A percentile compares a stretch with the other conserved stretches of the same genome.
Evolutionary conservation across 2,888 invertebrate species (phyloP).

Genomic region (Biston stratarius): DNA sequence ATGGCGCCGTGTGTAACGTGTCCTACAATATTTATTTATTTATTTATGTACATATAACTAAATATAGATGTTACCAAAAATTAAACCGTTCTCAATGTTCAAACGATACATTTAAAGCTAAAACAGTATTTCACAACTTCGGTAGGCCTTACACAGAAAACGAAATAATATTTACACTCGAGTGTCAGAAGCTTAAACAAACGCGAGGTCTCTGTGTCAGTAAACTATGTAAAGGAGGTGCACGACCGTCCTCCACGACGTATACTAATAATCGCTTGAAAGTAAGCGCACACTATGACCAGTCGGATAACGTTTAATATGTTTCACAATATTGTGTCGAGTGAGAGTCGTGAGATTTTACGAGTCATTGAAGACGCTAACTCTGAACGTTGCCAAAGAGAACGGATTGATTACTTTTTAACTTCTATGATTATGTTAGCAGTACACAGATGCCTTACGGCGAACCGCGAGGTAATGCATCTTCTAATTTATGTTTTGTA

Average conservation of each 20-base stretch:
- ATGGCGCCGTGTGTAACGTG: too few species aligned
- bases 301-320: constrained; percentile 58
- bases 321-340: constrained; percentile 73
- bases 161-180: constrained; percentile 27
- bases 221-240: constrained; percentile 35
- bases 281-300: constrained; percentile 59
- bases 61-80: too few species aligned
- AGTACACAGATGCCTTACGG: constrained; percentile 70
- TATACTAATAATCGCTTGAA: constrained; percentile 52
- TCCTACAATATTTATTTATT: too few species aligned
- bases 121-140: constrained; percentile 17
- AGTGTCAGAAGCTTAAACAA: constrained; percentile 27
- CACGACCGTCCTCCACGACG: constrained; percentile 33
- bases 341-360: constrained; percentile 77
- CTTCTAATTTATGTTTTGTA: constrained; percentile 69
- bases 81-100: background rate
- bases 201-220: constrained; percentile 35
- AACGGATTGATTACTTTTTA: constrained; percentile 85
- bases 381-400: constrained; percentile 80
- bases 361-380: constrained; percentile 81
- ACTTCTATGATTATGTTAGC: constrained; percentile 78
- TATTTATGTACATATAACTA: too few species aligned
- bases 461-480: constrained; percentile 61
- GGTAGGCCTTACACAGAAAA: constrained; percentile 29
- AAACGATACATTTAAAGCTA: constrained; percentile 3